phyloP scores from a whole-genome alignment of 1,140 invertebrate genomes.

The Drosophila sechellia region DNA sequence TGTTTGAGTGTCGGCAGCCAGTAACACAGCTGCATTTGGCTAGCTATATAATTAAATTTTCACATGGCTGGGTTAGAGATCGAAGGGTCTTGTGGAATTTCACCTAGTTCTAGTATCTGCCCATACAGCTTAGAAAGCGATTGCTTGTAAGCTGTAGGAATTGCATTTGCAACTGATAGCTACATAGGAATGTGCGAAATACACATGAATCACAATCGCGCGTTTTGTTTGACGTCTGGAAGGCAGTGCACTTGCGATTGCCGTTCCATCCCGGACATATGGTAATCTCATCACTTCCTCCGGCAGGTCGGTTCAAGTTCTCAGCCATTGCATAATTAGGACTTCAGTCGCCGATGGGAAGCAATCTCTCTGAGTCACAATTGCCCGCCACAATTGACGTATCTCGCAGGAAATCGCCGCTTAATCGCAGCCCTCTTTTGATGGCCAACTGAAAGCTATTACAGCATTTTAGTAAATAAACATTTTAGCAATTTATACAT shows the following conservation, averaged over 20 bases:
- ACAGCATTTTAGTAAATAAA: conserved; percentile 32
- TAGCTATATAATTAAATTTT: conserved; percentile 23
- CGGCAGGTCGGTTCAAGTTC: conserved; percentile 20
- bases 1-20: conserved; percentile 15
- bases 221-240: conserved; percentile 7
- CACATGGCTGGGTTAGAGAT: not conserved
- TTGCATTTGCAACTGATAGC: not conserved
- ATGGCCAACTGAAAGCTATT: conserved; percentile 41
- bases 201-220: conserved; percentile 29
- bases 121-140: too few relatives aligned
- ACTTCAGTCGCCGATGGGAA: conserved; percentile 15
- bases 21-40: conserved; percentile 6
- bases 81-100: not conserved
- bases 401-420: conserved; percentile 16
- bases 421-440: not conserved
- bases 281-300: conserved; percentile 31
- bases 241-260: conserved; percentile 1
- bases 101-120: not conserved
- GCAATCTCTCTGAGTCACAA: conserved; percentile 17
- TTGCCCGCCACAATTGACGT: conserved; percentile 2
- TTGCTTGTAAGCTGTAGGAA: too few relatives aligned
- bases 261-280: conserved; percentile 25
- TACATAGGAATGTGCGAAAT: not conserved
- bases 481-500: conserved; percentile 1
- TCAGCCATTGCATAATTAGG: conserved; percentile 34